Percentiles rank a stretch among this genome's conserved stretches.
Conservation (phyloP, 2,797 vertebrate genomes). For the Acanthiza pusilla region DNA sequence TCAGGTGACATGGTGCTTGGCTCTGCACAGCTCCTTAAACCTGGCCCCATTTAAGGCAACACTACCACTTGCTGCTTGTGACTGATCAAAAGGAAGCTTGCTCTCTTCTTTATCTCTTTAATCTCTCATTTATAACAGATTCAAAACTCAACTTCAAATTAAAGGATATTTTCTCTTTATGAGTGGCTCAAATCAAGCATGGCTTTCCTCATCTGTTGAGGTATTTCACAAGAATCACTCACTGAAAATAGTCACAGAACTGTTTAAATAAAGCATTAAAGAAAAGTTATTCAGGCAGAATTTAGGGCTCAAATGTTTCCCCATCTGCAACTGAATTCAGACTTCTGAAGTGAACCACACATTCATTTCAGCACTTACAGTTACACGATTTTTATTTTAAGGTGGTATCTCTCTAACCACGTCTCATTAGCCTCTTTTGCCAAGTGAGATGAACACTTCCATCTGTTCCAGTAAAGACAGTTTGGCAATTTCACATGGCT, state of each 20-base stretch:
- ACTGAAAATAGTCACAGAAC: neutral
- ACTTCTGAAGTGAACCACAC: neutral
- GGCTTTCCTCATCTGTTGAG: neutral
- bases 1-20: neutral
- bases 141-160: neutral
- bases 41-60: neutral
- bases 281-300: neutral
- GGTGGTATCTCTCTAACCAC: neutral
- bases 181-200: neutral
- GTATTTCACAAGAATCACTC: neutral
- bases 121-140: neutral
- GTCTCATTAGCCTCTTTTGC: neutral
- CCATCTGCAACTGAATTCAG: neutral
- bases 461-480: neutral
- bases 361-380: neutral
- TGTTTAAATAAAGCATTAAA: neutral
- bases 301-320: neutral
- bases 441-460: neutral
- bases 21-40: neutral
- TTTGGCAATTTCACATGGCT: neutral
- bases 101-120: neutral
- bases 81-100: neutral
- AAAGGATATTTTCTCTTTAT: neutral
- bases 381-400: neutral
- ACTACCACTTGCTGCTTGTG: neutral